Base-by-base conservation (phyloP, 2,888 invertebrate species). In the Criorhina ranunculi region DNA sequence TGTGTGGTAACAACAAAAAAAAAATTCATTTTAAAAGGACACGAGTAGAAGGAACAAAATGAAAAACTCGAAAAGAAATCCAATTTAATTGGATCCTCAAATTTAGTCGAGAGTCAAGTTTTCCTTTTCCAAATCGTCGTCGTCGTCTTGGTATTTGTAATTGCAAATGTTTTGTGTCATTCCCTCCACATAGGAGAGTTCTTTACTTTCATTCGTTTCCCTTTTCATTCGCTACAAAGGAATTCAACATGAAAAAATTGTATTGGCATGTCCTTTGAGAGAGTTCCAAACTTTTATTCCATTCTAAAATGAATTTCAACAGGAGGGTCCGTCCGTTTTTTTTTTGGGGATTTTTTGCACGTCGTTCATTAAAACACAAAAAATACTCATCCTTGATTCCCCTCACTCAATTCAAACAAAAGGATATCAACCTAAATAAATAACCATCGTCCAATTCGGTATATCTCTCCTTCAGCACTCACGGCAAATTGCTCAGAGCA, bases 61-160 rank as follows among this genome's bases (percentile, higher is more conserved):
- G 12, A 57, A 55, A 64, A 29, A 46, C 35, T 1, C 17, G 6
- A 46, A 75, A 76, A 67, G 42, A 35, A 77, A 83, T 73, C 57
- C 69, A 83, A 83, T 69, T 73, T 79, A 83, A 79, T 83, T 83
- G 83, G 79, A 79, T 83, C 73, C 83, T 79, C 73, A 69, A 69
- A 81, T 78, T 66, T 62, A 60, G 29, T 62, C 62, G 46, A 69
- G 49, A 62, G 33, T 72, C 66, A 37, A 40, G 66, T 76, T 55
- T 78, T 75, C 46, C 29, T 49, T 62, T 44, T 29, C 5, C 17
- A 55, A 78, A 59, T 72, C 40, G 72, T 69, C 67, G 35, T 72
- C 40, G 72, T 69, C 67, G 35, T 57, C 42, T 62, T 69, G 60
- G 67, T 62, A 73, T 78, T 83, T 73, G 77, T 83, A 55, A 55